Percentiles rank a stretch among this genome's conserved stretches.
These are phyloP conservation scores for Metopolophium dirhodum DNA, from an alignment of 1,140 invertebrate genomes.

Conservation along the genomic window DNA sequence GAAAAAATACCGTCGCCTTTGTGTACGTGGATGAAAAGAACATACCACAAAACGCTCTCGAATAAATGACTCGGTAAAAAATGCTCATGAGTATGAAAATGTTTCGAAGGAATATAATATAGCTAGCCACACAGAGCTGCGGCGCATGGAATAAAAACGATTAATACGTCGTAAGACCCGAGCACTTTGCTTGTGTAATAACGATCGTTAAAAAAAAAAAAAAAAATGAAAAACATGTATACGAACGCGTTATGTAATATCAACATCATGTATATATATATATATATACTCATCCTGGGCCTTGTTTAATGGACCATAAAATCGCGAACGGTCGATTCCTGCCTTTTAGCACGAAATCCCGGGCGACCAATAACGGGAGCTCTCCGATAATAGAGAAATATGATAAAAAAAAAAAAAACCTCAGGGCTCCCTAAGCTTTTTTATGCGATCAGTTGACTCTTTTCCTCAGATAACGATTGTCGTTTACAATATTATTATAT, in stretches of 20 bases:
- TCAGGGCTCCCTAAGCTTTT: conserved; percentile 35
- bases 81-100: background rate
- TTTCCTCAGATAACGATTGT: conserved; percentile 13
- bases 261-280: conserved; percentile 34
- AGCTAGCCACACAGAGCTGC: background rate
- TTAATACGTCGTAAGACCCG: conserved; percentile 41
- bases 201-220: conserved; percentile 18
- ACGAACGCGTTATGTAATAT: conserved; percentile 35
- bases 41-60: background rate
- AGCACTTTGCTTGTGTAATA: conserved; percentile 45
- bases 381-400: conserved; percentile 53
- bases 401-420: conserved; percentile 36
- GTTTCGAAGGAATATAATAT: background rate
- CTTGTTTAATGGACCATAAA: conserved; percentile 56
- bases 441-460: conserved; percentile 29
- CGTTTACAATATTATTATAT: conserved; percentile 23
- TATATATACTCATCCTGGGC: conserved; percentile 42
- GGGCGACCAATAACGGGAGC: conserved; percentile 51
- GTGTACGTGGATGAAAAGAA: background rate
- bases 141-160: conserved; percentile 31
- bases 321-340: conserved; percentile 51
- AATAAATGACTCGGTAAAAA: background rate
- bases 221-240: background rate
- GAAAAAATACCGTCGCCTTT: background rate
- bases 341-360: conserved; percentile 54